phyloP scores from a whole-genome alignment of 2,113 vertebrate species.

The Mola mola region DNA sequence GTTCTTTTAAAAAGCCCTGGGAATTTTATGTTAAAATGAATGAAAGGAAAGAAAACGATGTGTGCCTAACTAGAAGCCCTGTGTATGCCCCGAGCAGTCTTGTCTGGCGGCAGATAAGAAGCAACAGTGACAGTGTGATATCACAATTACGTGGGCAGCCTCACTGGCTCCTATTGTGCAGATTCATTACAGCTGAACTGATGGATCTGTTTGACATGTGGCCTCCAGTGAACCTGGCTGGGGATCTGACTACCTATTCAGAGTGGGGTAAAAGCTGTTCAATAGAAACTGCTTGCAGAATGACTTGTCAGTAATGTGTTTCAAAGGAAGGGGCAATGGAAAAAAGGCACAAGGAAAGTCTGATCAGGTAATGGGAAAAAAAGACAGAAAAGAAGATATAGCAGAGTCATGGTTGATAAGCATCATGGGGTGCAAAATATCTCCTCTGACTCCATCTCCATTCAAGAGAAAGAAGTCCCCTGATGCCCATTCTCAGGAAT shows the following conservation, averaged over 20 bases:
- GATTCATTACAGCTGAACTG: constrained; percentile 70
- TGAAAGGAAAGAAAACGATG: constrained; percentile 7
- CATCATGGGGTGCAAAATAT: constrained; percentile 50
- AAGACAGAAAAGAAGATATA: constrained; percentile 32
- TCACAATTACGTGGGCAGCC: constrained; percentile 41
- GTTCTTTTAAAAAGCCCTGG: background rate
- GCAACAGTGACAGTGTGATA: constrained; percentile 25
- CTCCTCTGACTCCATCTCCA: constrained; percentile 24
- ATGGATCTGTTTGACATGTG: constrained; percentile 65
- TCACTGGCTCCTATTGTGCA: constrained; percentile 50
- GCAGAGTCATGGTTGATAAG: constrained; percentile 47
- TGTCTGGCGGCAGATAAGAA: constrained; percentile 42
- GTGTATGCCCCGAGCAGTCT: constrained; percentile 37
- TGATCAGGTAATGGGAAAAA: constrained; percentile 31
- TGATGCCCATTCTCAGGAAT: constrained; percentile 28
- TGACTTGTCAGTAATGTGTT: constrained; percentile 69
- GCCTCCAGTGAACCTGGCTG: constrained; percentile 54
- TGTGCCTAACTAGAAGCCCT: constrained; percentile 8
- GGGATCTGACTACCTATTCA: constrained; percentile 59
- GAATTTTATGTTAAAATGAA: constrained; percentile 6
- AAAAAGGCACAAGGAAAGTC: constrained; percentile 30
- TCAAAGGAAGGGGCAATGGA: constrained; percentile 39
- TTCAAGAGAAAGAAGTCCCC: constrained; percentile 27
- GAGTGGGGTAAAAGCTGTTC: constrained; percentile 69
- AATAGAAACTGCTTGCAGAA: constrained; percentile 63